phyloP scores from a whole-genome alignment of 2,797 vertebrate species.

The Etheostoma perlongum region DNA sequence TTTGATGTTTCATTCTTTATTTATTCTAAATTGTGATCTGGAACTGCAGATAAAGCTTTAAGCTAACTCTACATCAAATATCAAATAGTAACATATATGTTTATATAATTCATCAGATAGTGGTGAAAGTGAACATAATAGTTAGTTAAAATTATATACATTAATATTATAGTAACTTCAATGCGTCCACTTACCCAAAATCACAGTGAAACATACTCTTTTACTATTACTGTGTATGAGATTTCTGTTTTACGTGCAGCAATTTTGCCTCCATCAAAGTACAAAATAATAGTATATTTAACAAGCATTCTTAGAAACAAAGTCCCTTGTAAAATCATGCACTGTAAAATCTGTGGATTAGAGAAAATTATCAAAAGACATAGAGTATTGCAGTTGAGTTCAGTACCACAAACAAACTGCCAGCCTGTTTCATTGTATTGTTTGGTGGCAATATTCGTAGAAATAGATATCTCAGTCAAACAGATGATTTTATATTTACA shows the following conservation, averaged over 20 bases:
- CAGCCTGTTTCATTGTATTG: not conserved
- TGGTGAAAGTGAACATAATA: not conserved
- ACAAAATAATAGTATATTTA: not conserved
- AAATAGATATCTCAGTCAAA: not conserved
- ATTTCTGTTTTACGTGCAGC: not conserved
- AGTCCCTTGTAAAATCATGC: too few species aligned
- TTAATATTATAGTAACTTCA: not conserved
- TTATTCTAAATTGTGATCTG: too few species aligned
- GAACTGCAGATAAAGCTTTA: too few species aligned
- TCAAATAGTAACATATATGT: too few species aligned
- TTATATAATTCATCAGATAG: not conserved
- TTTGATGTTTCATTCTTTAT: too few species aligned
- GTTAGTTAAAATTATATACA: not conserved
- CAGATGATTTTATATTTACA: not conserved
- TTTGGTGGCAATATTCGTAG: too few species aligned
- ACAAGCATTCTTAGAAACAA: too few species aligned
- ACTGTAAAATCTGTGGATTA: not conserved
- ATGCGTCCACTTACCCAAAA: not conserved
- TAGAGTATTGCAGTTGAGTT: not conserved
- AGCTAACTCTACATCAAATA: too few species aligned
- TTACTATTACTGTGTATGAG: not conserved
- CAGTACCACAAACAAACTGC: not conserved
- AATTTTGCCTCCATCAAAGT: not conserved
- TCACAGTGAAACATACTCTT: not conserved
- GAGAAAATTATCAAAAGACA: not conserved